These are phyloP conservation scores for Orchesella cincta DNA, from an alignment of 1,140 invertebrate species.

Conservation along the genomic window DNA sequence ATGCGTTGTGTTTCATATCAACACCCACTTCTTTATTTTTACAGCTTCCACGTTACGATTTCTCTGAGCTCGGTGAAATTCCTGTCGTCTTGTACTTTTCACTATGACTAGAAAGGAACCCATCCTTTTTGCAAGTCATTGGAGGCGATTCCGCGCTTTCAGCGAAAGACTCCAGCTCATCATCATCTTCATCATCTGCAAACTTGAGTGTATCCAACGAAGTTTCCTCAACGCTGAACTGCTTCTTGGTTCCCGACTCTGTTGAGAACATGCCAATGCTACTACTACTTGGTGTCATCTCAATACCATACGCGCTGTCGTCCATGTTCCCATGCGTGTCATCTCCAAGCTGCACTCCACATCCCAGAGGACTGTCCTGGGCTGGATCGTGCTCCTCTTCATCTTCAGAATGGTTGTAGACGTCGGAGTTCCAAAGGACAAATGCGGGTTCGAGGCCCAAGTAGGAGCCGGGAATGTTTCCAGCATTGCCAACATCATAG, in stretches of 20 bases:
- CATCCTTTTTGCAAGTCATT: background rate
- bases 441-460: constrained; percentile 47
- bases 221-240: constrained; percentile 32
- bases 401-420: constrained; percentile 15
- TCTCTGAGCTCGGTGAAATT: too few species aligned
- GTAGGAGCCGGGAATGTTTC: constrained; percentile 48
- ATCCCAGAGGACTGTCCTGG: background rate
- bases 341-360: background rate
- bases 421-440: constrained; percentile 48
- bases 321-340: background rate
- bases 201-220: constrained; percentile 43
- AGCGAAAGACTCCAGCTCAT: constrained; percentile 17
- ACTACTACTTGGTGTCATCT: constrained; percentile 14
- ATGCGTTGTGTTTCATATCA: too few species aligned
- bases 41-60: too few species aligned
- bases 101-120: background rate
- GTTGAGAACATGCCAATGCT: constrained; percentile 15
- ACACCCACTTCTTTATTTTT: too few species aligned
- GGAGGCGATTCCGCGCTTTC: constrained; percentile 1
- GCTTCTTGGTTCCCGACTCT: background rate
- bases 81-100: background rate
- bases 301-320: constrained; percentile 9
- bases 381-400: background rate
- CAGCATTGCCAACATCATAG: constrained; percentile 47
- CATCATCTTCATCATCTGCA: constrained; percentile 46